Base-by-base conservation (phyloP, 2,797 vertebrate species). In the Tympanoctomys barrerae region DNA sequence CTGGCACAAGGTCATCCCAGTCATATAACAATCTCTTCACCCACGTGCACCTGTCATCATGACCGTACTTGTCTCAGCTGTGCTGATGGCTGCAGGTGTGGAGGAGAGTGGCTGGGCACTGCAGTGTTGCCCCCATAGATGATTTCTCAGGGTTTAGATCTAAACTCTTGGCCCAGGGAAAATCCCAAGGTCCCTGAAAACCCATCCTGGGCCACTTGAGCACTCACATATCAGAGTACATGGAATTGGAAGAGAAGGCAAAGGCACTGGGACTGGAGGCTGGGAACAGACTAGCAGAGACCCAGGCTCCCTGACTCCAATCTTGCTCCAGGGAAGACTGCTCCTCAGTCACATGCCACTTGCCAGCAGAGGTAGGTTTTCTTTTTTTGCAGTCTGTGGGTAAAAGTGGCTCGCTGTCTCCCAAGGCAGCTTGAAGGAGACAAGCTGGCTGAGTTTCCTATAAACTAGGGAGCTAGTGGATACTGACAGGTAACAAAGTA, bases 31-130 rank as follows among this genome's bases (percentile, higher is more conserved):
- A 52, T 77, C 75, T 52, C 33, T 81, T 80, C 42, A 22, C 31
- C 59, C 36, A 13, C 0, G 0, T 5, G 28, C 39, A 64, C 28
- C 39, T 26, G 36, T 66, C 11, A 57, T 54, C 19, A 24, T 4
- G 46, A n/a, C 26, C 31, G 28, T 5, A 21, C n/a, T 31, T 18
- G 10, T 22, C 26, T 61, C 71, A 49, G 64, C 86, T 31, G 11
- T 52, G 31, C 28, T 4, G 4, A 33, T 52, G 49, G 71, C 52
- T 33, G 7, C 13, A 16, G 12, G 5, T 31, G 71, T 54, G 21
- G 26, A 13, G 22, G 28, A 84, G 9, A 62, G 26, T n/a, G 49
- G 7, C 18, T 2, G 1, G 61, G 14, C 7, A n/a, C 26, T 1
- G 16, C 10, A 87, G 59, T 36, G 21, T 10, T 66, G 39, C 22